Conservation (phyloP, 2,888 invertebrate species). For the Drosophila affinis region DNA sequence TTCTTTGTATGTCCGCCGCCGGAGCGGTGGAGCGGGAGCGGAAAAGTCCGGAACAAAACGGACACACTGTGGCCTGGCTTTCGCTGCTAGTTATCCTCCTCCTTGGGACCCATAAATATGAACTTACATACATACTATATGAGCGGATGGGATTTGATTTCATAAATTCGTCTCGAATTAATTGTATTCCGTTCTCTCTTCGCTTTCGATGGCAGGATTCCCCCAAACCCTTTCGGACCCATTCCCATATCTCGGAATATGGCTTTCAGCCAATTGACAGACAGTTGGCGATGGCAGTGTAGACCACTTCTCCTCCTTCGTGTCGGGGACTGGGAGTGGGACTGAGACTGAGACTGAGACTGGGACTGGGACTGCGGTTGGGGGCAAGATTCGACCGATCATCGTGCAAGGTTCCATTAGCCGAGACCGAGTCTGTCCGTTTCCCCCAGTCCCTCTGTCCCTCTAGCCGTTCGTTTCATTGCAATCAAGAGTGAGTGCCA, state of each 20-base stretch:
- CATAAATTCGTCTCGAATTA: conserved; percentile 1
- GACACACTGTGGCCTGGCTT: conserved; percentile 31
- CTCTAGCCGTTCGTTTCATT: conserved; percentile 46
- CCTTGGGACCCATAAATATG: neutral
- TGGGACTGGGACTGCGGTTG: conserved; percentile 1
- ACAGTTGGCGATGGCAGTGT: neutral
- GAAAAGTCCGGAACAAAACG: conserved; percentile 50
- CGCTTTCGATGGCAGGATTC: neutral
- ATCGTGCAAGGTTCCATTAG: conserved; percentile 69
- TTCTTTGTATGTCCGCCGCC: conserved; percentile 35
- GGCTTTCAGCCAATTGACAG: neutral
- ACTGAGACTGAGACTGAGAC: neutral
- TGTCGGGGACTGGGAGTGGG: neutral
- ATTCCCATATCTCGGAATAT: neutral
- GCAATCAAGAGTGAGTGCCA: conserved; percentile 77
- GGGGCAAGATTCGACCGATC: conserved; percentile 15
- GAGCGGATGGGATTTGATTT: conserved; percentile 1
- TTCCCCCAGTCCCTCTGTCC: conserved; percentile 6
- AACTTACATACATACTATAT: neutral
- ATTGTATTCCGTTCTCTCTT: neutral
- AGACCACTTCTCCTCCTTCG: neutral
- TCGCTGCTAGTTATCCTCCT: conserved; percentile 15
- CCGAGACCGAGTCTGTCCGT: conserved; percentile 43
- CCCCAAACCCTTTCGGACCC: neutral
- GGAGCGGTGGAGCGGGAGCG: conserved; percentile 3